A percentile compares a stretch with the other conserved stretches of the same genome.
phyloP scores from a whole-genome alignment of 2,888 invertebrate genomes.

The Leptopilina syphax region DNA sequence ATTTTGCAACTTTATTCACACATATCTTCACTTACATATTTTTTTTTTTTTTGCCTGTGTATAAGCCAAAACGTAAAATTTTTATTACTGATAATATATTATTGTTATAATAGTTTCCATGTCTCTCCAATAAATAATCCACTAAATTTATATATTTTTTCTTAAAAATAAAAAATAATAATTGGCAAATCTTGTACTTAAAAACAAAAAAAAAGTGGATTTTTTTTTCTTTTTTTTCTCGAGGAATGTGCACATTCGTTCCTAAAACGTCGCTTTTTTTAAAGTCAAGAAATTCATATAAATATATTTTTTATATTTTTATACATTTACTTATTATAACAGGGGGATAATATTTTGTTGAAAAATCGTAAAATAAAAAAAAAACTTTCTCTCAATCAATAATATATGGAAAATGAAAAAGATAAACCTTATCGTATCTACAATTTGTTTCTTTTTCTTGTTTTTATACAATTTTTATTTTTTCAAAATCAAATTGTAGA shows the following conservation, averaged over 20 bases:
- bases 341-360: constrained; percentile 42
- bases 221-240: constrained; percentile 35
- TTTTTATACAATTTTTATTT: neutral
- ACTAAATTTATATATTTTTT: constrained; percentile 62
- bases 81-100: constrained; percentile 70
- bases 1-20: constrained; percentile 76
- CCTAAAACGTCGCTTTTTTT: constrained; percentile 46
- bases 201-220: constrained; percentile 63
- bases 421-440: constrained; percentile 12
- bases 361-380: constrained; percentile 38
- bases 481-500: constrained; percentile 1
- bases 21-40: constrained; percentile 75
- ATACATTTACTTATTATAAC: constrained; percentile 46
- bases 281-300: constrained; percentile 41
- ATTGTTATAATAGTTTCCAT: constrained; percentile 56
- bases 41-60: constrained; percentile 61
- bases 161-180: constrained; percentile 66
- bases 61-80: constrained; percentile 73
- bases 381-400: neutral
- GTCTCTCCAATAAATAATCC: constrained; percentile 63
- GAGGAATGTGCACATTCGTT: constrained; percentile 76
- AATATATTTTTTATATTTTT: constrained; percentile 34
- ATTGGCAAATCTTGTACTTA: constrained; percentile 75
- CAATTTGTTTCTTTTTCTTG: neutral
- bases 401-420: constrained; percentile 55